These are phyloP conservation scores for Halesus radiatus DNA, from an alignment of 1,140 invertebrate genomes.

Conservation along the genomic window DNA sequence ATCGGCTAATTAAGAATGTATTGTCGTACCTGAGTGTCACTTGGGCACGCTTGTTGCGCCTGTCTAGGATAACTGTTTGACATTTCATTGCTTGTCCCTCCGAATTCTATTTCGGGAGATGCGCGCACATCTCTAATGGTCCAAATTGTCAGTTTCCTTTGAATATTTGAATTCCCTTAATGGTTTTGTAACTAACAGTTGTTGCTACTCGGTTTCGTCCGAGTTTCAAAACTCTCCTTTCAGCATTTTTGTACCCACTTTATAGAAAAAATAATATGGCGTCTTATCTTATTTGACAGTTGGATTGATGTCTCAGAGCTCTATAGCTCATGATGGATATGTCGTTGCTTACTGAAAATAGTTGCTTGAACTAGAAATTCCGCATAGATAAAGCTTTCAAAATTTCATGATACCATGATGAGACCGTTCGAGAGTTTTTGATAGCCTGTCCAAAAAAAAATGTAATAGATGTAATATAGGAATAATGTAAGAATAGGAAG, in stretches of 20 bases:
- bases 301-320: no score
- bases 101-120: background rate
- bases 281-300: no score
- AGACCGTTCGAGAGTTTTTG: no score
- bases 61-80: background rate
- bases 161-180: background rate
- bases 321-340: no score
- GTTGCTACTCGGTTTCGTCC: background rate
- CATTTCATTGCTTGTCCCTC: background rate
- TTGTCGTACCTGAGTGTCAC: background rate
- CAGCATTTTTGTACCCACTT: background rate
- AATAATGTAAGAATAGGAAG: no score
- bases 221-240: background rate
- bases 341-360: no score
- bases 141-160: background rate
- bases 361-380: no score
- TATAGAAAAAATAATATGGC: background rate
- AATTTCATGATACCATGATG: no score
- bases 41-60: background rate
- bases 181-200: background rate
- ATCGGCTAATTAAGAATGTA: background rate
- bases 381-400: no score
- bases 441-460: no score
- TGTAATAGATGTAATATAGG: no score
- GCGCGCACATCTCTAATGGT: slow-evolving; percentile 5